A percentile compares a stretch with the other conserved stretches of the same genome.
phyloP scores from a whole-genome alignment of 1,140 invertebrate species.

The Micrasema longulum region DNA sequence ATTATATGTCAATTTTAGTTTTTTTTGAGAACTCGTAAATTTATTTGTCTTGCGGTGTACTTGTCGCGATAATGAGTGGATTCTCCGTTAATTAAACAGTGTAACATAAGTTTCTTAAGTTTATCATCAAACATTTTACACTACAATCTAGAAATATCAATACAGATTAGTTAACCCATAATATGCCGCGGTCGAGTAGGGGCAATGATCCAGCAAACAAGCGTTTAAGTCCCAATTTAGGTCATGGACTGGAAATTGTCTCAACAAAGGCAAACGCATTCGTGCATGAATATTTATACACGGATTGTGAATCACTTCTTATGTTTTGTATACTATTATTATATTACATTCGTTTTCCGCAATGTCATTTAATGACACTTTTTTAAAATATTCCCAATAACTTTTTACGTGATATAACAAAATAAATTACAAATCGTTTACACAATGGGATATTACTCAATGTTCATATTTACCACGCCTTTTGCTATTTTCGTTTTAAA shows the following conservation, averaged over 20 bases:
- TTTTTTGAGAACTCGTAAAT: too few relatives aligned
- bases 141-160: too few relatives aligned
- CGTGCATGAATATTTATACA: conserved; percentile 23
- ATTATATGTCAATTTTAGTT: too few relatives aligned
- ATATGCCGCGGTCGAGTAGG: too few relatives aligned
- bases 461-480: background rate
- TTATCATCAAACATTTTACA: too few relatives aligned
- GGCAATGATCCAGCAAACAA: too few relatives aligned
- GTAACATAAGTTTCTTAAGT: too few relatives aligned
- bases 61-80: too few relatives aligned
- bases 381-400: background rate
- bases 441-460: background rate
- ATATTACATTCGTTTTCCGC: conserved; percentile 14
- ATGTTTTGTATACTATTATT: background rate
- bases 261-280: conserved; percentile 28
- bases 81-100: too few relatives aligned
- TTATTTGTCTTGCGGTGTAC: too few relatives aligned
- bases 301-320: conserved; percentile 8
- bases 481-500: background rate
- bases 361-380: background rate
- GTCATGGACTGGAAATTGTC: conserved; percentile 29
- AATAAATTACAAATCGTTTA: background rate
- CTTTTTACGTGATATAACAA: background rate
- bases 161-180: too few relatives aligned
- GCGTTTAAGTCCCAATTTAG: conserved; percentile 13